Evolutionary conservation across 2,888 invertebrate genomes (phyloP).

Genomic region (Taphrorychus bicolor): DNA sequence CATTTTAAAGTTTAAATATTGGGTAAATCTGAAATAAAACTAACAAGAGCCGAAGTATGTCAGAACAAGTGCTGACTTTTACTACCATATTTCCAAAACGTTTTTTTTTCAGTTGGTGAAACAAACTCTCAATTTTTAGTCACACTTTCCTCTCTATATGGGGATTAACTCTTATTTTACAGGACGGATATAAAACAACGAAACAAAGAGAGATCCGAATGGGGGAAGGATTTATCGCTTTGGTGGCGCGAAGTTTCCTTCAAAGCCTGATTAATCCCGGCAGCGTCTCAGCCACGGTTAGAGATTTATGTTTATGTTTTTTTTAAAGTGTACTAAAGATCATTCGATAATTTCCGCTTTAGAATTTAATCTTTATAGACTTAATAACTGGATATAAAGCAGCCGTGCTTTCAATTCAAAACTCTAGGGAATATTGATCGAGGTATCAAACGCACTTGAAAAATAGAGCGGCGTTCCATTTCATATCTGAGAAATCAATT

Average conservation of each 20-base stretch:
- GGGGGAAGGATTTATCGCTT: slow-evolving; percentile 25
- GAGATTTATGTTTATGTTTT: slow-evolving; percentile 1
- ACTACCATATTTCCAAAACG: no score
- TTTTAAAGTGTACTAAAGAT: background rate
- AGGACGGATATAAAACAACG: slow-evolving; percentile 26
- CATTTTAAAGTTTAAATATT: no score
- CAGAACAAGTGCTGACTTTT: no score
- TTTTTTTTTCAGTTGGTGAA: no score
- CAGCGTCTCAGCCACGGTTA: slow-evolving; percentile 11
- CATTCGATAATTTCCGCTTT: no score
- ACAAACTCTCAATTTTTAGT: background rate
- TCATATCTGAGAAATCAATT: slow-evolving; percentile 28
- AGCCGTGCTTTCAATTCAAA: background rate
- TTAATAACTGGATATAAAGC: no score
- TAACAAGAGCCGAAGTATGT: no score
- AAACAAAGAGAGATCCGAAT: slow-evolving; percentile 21
- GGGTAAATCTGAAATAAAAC: no score
- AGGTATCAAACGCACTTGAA: slow-evolving; percentile 13
- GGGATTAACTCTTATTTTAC: slow-evolving; percentile 35
- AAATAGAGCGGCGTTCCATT: slow-evolving; percentile 6
- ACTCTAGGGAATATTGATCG: background rate
- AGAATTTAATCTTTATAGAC: no score
- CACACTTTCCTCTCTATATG: slow-evolving; percentile 11
- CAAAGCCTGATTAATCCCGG: slow-evolving; percentile 35
- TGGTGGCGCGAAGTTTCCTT: slow-evolving; percentile 25